Conservation (phyloP, 2,797 vertebrate genomes). For the Tapera naevia region DNA sequence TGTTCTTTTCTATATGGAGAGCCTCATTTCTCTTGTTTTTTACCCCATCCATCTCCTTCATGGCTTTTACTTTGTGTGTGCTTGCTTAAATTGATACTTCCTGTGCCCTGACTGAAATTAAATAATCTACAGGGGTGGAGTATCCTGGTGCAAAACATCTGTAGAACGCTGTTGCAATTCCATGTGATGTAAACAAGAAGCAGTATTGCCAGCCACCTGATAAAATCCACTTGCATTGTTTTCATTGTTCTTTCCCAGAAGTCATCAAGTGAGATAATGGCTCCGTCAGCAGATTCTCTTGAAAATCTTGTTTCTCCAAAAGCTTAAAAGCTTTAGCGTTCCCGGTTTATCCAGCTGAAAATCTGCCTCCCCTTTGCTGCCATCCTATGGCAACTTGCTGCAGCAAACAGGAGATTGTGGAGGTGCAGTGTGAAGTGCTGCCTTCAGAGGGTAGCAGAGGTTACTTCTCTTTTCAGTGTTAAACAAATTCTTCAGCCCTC, state of each 20-base stretch:
- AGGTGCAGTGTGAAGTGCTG: constrained; percentile 4
- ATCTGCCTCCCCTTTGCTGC: constrained; percentile 40
- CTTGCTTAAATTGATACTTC: not conserved
- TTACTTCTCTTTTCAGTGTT: not conserved
- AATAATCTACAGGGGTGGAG: not conserved
- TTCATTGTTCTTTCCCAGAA: not conserved
- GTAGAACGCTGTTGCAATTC: not conserved
- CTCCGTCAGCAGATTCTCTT: not conserved
- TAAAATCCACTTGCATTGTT: not conserved
- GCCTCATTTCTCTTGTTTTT: not conserved
- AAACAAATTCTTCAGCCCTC: not conserved
- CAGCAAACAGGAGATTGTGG: not conserved
- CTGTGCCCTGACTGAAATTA: not conserved
- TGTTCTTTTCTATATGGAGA: not conserved
- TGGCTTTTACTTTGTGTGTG: not conserved
- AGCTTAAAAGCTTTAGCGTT: not conserved
- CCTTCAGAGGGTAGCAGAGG: constrained; percentile 44
- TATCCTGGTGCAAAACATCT: not conserved
- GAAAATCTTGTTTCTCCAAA: not conserved
- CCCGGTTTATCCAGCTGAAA: not conserved
- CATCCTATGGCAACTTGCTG: constrained; percentile 7
- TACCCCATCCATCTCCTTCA: not conserved
- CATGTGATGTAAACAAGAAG: not conserved
- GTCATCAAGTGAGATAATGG: not conserved
- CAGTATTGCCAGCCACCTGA: not conserved